Evolutionary conservation across 2,113 vertebrate genomes (phyloP).

Genomic region (Sakesphorus luctuosus): DNA sequence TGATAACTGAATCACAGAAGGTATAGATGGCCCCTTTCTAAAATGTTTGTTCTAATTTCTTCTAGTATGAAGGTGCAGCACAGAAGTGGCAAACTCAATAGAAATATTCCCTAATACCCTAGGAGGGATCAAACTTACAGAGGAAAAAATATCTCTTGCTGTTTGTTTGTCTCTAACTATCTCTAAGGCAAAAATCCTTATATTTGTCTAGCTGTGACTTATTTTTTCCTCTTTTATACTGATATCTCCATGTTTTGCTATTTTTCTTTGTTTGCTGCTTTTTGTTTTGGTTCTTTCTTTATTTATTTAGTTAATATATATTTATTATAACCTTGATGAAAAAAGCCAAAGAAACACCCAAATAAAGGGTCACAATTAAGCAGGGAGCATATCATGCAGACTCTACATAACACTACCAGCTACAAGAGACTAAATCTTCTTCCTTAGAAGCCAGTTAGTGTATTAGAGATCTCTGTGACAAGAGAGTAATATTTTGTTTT

Average conservation of each 20-base stretch:
- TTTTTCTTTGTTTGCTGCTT: background rate
- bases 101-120: background rate
- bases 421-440: background rate
- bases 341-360: rapidly evolving
- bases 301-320: background rate
- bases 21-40: background rate
- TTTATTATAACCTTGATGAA: background rate
- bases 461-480: background rate
- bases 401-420: background rate
- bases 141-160: background rate
- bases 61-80: background rate
- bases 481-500: rapidly evolving
- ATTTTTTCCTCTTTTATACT: background rate
- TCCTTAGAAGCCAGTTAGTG: background rate
- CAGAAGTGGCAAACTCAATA: background rate
- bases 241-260: background rate
- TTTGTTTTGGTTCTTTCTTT: background rate
- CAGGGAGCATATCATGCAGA: background rate
- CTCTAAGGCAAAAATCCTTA: background rate
- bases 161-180: background rate
- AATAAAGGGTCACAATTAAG: background rate
- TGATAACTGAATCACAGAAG: conserved; percentile 18
- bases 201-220: background rate
- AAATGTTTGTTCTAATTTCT: conserved; percentile 35
- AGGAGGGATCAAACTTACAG: background rate